Evolutionary conservation across 1,140 invertebrate species (phyloP), one percentile per base, ranked within the genome.

Genomic region (Aporrectodea caliginosa): DNA sequence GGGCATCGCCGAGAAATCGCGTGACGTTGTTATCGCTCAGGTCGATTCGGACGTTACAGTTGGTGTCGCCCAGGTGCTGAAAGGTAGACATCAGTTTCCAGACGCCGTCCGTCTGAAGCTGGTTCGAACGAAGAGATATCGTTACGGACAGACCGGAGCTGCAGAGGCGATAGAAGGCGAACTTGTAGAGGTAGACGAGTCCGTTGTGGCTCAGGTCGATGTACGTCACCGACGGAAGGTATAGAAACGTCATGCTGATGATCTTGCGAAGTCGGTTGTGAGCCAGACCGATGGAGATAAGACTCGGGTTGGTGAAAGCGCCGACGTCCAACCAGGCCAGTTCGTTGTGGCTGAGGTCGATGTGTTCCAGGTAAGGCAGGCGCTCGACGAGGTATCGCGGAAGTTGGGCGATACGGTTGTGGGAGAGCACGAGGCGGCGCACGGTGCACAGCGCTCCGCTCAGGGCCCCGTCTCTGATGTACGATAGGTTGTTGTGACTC

Each of bases 241-340:
- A 79, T 16, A 79, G 43, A 29, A 79, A 79, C 35, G 12, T 69
- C 78, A 79, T 79, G 35, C 78, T 79, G 70, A 73, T 73, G 16
- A 79, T 58, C 34, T 75, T 73, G n/a, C 27, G 75, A n/a, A 79
- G 70, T 6, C 29, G 16, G 35, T 79, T 79, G n/a, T 43, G 43
- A 16, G 30, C 30, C 1, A 79, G 71, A 70, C 74, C 71, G 35
- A 79, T 73, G 31, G 75, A 33, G n/a, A 6, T 35, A 22, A 79
- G 35, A 35, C 32, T 27, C 30, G n/a, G 22, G 35, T 43, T 79
- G 22, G 32, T 79, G 78, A 79, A 79, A 1, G 70, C 30, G 31
- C 78, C 78, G 27, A 79, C 78, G 34, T 79, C 78, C 29, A 79
- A 35, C 33, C 72, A 79, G 70, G 14, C 30, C 30, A 79, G 70